phyloP scores from a whole-genome alignment of 2,113 vertebrate species.

The Pseudonaja textilis region DNA sequence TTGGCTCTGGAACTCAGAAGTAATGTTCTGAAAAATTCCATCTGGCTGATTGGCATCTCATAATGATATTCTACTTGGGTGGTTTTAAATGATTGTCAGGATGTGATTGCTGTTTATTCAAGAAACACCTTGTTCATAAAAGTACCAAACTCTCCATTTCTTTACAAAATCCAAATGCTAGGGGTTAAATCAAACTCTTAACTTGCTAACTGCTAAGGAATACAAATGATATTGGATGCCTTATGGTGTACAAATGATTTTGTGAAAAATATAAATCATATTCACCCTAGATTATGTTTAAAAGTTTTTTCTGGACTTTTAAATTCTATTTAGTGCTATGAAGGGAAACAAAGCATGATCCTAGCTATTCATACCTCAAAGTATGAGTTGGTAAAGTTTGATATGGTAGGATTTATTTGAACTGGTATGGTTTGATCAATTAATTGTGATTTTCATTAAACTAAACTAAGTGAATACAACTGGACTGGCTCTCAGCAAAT shows the following conservation, averaged over 20 bases:
- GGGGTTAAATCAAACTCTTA: neutral
- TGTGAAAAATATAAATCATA: neutral
- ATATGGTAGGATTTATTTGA: neutral
- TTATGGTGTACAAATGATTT: neutral
- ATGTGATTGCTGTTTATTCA: neutral
- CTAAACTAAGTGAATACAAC: neutral
- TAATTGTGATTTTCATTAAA: neutral
- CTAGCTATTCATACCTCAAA: neutral
- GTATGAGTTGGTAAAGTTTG: too few relatives aligned
- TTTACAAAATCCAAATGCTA: neutral
- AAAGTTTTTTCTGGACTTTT: neutral
- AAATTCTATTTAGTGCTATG: neutral
- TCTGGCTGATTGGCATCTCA: conserved; percentile 4
- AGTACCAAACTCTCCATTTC: neutral
- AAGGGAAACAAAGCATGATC: neutral
- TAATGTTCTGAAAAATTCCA: conserved; percentile 27
- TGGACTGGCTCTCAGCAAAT: neutral
- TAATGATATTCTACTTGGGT: conserved; percentile 11
- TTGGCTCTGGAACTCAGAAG: conserved; percentile 19
- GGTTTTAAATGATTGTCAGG: conserved; percentile 37
- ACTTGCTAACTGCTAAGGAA: neutral
- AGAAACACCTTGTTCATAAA: conserved; percentile 21
- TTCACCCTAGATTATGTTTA: neutral
- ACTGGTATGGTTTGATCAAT: neutral
- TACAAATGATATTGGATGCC: neutral